Evolutionary conservation across 2,797 vertebrate species (phyloP).

Genomic region (Todus mexicanus): DNA sequence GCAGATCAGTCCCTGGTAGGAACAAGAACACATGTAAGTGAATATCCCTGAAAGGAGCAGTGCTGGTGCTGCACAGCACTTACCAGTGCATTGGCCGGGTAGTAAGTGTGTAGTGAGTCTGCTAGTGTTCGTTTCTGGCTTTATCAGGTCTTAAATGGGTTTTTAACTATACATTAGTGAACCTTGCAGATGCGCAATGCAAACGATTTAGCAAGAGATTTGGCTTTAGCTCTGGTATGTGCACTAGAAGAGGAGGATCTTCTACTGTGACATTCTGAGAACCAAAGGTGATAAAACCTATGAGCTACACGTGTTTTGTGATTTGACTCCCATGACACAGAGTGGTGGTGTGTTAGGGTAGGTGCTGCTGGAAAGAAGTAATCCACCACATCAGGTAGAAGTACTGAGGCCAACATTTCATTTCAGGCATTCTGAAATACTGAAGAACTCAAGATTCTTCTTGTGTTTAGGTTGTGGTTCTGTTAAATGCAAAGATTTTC

Average conservation of each 20-base stretch:
- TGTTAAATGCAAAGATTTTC: not conserved
- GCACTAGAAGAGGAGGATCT: not conserved
- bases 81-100: not conserved
- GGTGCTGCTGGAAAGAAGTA: not conserved
- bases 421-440: not conserved
- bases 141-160: not conserved
- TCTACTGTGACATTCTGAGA: not conserved
- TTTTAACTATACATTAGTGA: not conserved
- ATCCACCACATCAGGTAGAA: not conserved
- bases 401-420: not conserved
- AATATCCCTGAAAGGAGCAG: not conserved
- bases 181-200: not conserved
- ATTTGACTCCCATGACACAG: not conserved
- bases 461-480: not conserved
- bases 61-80: not conserved
- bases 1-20: not conserved
- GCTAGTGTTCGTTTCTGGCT: not conserved
- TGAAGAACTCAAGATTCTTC: not conserved
- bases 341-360: not conserved
- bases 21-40: not conserved
- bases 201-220: not conserved
- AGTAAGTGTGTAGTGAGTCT: not conserved
- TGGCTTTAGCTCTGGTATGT: not conserved
- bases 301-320: not conserved
- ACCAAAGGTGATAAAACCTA: not conserved